A percentile compares a stretch with the other conserved stretches of the same genome.
Evolutionary conservation across 2,888 invertebrate genomes (phyloP).

Genomic region (Sarcophaga variegata): DNA sequence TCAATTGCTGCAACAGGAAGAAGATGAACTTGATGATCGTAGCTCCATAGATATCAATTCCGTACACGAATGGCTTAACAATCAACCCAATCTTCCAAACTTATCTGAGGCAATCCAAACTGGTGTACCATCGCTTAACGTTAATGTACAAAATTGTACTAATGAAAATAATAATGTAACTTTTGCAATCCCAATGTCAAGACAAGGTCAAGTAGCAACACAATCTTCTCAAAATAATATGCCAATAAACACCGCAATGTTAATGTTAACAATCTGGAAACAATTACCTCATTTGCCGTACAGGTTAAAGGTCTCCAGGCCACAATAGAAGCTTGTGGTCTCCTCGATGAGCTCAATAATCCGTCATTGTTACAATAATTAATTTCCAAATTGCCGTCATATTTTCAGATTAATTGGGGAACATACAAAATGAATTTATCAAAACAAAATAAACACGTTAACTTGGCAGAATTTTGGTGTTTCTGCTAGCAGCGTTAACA

Average conservation of each 20-base stretch:
- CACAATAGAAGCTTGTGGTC: conserved; percentile 39
- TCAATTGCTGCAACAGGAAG: conserved; percentile 26
- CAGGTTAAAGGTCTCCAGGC: conserved; percentile 41
- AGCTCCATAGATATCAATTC: conserved; percentile 14
- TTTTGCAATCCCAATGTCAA: conserved; percentile 1
- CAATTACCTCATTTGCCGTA: conserved; percentile 44
- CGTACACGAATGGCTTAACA: conserved; percentile 26
- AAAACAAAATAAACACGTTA: background rate
- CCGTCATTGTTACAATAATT: conserved; percentile 36
- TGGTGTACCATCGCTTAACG: background rate
- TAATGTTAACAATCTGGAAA: conserved; percentile 16
- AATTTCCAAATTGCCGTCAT: conserved; percentile 26
- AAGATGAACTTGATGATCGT: conserved; percentile 23
- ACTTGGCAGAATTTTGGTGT: conserved; percentile 24
- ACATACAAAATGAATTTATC: conserved; percentile 3
- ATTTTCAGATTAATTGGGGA: conserved; percentile 34
- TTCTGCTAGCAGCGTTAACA: conserved; percentile 31
- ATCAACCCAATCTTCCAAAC: conserved; percentile 6
- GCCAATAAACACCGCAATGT: background rate
- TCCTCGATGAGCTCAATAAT: conserved; percentile 46
- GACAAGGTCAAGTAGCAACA: conserved; percentile 16
- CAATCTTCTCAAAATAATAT: conserved; percentile 22
- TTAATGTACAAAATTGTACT: conserved; percentile 4
- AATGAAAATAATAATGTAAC: conserved; percentile 1
- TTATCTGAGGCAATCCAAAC: conserved; percentile 10